phyloP scores from a whole-genome alignment of 2,888 invertebrate genomes.

The Norana najaformis region DNA sequence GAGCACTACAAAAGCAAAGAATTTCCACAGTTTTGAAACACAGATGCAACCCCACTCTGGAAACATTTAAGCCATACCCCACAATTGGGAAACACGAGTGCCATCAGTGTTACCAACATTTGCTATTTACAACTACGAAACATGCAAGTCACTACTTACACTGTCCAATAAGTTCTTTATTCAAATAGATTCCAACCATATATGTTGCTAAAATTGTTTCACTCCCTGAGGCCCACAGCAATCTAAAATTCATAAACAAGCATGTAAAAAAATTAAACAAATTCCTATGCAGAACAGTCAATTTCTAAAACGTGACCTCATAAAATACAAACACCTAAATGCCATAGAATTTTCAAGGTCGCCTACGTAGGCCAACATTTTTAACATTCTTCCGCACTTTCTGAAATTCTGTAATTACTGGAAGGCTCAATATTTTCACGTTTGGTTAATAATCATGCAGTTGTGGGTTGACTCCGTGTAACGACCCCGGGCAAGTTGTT shows the following conservation, averaged over 20 bases:
- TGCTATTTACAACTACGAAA: neutral
- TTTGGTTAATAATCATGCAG: too few species aligned
- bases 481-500: too few species aligned
- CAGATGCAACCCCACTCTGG: neutral
- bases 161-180: conserved; percentile 78
- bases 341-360: neutral
- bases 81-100: too few species aligned
- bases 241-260: conserved; percentile 62
- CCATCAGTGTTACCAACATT: too few species aligned
- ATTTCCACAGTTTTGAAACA: neutral
- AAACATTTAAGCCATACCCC: neutral
- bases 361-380: neutral
- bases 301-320: too few species aligned
- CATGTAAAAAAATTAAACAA: too few species aligned
- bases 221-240: conserved; percentile 78
- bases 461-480: too few species aligned
- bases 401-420: neutral
- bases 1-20: too few species aligned
- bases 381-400: neutral
- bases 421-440: neutral
- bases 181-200: conserved; percentile 83
- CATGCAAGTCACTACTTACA: conserved; percentile 67
- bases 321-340: neutral
- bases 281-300: too few species aligned
- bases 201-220: conserved; percentile 82